Base-by-base conservation (phyloP, 2,113 vertebrate species). In the Capreolus pygargus region DNA sequence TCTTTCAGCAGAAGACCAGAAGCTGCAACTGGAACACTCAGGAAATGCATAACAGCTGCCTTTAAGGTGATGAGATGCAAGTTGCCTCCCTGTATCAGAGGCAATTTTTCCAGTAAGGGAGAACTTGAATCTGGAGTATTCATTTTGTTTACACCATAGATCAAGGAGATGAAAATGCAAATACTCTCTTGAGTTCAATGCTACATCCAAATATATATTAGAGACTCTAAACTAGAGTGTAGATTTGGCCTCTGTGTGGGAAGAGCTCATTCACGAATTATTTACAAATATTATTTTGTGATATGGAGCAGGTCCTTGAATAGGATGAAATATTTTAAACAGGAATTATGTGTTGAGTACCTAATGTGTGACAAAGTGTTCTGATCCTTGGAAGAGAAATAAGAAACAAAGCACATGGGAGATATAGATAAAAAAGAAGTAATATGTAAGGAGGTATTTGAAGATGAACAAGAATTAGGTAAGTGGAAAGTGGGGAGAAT, bases 1-100 rank as follows among this genome's bases (percentile, higher is more conserved):
- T 95, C 93, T 97, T 98, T 98, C 98, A 95, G 76, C 97, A 97
- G 97, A 98, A 98, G 97, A 97, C 97, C 97, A 98, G 98, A 97
- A 98, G 98, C 97, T 97, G 84, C 96, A 96, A 98, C 89, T 87
- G 92, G 94, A 96, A 94, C 76, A 96, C 45, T 92, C 52, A 58
- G 96, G 89, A 98, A 98, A 98, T 98, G 96, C 84, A 83, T 97
- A 97, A 96, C 98, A 98, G 95, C 98, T 98, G 96, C 87, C 58
- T 95, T 95, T n/a, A 96, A 91, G 64, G 94, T 96, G 74, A 74
- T 95, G 96, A 97, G 96, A 98, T 96, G 36, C 86, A 96, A 95
- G 93, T 96, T 97, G 55, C 45, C 50, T 97, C 92, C 54, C 54
- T 94, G 47, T 57, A 96, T 54, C 47, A 36, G 74, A 95, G 58